Percentiles rank a stretch among this genome's conserved stretches.
Conservation (phyloP, 2,888 invertebrate genomes). For the Athalia circularis region DNA sequence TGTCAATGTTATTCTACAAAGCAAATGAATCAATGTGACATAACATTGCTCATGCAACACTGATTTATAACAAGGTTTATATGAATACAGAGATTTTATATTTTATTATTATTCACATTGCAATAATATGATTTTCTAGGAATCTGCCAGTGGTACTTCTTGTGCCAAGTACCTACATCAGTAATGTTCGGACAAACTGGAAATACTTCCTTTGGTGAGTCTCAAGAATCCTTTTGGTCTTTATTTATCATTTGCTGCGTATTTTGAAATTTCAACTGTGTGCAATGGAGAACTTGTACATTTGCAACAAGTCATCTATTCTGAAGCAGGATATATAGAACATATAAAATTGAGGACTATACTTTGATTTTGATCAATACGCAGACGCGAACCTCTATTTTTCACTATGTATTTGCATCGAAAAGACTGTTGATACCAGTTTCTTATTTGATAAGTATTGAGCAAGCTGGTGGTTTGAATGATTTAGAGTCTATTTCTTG, state of each 20-base stretch:
- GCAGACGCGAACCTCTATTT: too few relatives aligned
- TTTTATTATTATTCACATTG: background rate
- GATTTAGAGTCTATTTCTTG: constrained; percentile 23
- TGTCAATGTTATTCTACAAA: background rate
- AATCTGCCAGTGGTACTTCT: constrained; percentile 21
- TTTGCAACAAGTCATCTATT: background rate
- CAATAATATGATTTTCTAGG: constrained; percentile 1
- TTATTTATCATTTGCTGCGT: background rate
- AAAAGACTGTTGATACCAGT: constrained; percentile 4
- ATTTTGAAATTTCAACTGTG: constrained; percentile 23
- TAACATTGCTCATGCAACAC: background rate
- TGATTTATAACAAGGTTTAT: too few relatives aligned
- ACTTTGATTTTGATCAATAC: background rate
- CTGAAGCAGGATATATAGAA: background rate
- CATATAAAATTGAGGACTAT: background rate
- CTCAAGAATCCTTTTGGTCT: too few relatives aligned
- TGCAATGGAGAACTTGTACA: background rate
- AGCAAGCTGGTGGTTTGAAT: constrained; percentile 42
- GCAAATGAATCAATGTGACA: background rate
- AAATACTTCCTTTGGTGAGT: constrained; percentile 73
- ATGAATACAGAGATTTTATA: background rate
- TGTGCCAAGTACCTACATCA: constrained; percentile 35
- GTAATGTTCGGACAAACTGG: constrained; percentile 69
- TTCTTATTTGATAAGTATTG: too few relatives aligned
- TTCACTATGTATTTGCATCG: background rate